These are phyloP conservation scores for Coleophora deauratella DNA, from an alignment of 2,888 invertebrate species.

Conservation along the genomic window DNA sequence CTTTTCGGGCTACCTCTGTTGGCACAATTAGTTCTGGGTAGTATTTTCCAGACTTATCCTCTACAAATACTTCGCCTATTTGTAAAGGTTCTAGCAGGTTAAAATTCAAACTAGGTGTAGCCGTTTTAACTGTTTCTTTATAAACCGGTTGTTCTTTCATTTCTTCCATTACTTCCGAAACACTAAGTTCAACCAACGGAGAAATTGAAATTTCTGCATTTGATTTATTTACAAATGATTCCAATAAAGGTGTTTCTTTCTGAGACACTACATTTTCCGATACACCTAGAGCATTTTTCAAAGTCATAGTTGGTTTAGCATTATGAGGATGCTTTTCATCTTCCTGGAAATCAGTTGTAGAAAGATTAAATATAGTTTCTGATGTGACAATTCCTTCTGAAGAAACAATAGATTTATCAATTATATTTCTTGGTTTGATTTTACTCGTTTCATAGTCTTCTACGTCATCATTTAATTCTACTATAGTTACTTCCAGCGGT, in stretches of 20 bases:
- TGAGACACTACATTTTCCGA: conserved; percentile 75
- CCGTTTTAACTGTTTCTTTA: conserved; percentile 48
- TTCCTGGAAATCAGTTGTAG: conserved; percentile 55
- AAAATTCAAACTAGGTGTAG: conserved; percentile 76
- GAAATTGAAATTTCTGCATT: conserved; percentile 73
- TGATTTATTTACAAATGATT: conserved; percentile 57
- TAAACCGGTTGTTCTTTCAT: conserved; percentile 69
- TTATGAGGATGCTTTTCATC: conserved; percentile 47
- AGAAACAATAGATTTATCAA: conserved; percentile 36
- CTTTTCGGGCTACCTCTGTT: conserved; percentile 81
- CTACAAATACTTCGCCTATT: conserved; percentile 79
- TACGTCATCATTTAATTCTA: conserved; percentile 37
- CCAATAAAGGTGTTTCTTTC: conserved; percentile 74
- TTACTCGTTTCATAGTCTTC: conserved; percentile 32
- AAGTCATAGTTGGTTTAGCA: conserved; percentile 72
- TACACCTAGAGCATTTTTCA: conserved; percentile 79
- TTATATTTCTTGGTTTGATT: conserved; percentile 26
- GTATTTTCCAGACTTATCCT: conserved; percentile 84
- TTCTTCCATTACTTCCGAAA: conserved; percentile 78
- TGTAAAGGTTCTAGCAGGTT: conserved; percentile 77
- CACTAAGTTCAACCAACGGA: conserved; percentile 76
- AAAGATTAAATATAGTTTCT: conserved; percentile 69
- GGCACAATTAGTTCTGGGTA: conserved; percentile 86
- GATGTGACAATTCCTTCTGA: conserved; percentile 64
- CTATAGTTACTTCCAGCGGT: conserved; percentile 49